Conservation (phyloP, 2,797 vertebrate species). For the Ptychobarbus kaznakovi region DNA sequence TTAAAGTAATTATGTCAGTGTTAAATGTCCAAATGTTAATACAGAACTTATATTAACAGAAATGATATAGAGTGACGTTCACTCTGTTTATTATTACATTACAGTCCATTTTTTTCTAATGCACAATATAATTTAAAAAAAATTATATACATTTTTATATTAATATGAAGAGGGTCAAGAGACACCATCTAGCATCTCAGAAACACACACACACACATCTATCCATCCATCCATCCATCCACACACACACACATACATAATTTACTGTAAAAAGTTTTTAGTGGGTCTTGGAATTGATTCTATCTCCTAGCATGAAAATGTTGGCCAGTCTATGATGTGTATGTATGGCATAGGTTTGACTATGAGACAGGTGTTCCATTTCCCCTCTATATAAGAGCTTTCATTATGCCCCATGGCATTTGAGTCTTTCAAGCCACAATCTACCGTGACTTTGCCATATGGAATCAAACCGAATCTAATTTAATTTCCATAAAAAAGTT, state of each 20-base stretch:
- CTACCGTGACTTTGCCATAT: constrained; percentile 42
- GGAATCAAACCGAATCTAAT: constrained; percentile 49
- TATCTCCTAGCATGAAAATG: constrained; percentile 16
- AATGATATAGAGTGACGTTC: too few species aligned
- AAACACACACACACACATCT: too few species aligned
- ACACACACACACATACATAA: neutral
- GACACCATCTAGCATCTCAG: too few species aligned
- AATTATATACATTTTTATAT: too few species aligned
- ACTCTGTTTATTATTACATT: too few species aligned
- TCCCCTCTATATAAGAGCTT: constrained; percentile 53
- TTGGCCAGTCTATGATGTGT: constrained; percentile 34
- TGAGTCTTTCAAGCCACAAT: constrained; percentile 45
- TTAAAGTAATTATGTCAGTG: neutral
- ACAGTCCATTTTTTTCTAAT: too few species aligned
- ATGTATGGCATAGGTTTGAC: constrained; percentile 53
- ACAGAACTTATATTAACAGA: neutral
- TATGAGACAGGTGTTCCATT: constrained; percentile 65
- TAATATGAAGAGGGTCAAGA: too few species aligned
- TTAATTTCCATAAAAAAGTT: constrained; percentile 40
- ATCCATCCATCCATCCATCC: too few species aligned
- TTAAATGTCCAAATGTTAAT: neutral
- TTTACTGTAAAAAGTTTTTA: neutral
- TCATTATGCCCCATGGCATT: constrained; percentile 49
- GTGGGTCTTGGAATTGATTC: constrained; percentile 6
- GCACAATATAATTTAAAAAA: too few species aligned